These are phyloP conservation scores for Arctopsyche grandis DNA, from an alignment of 1,140 invertebrate species.

Conservation along the genomic window DNA sequence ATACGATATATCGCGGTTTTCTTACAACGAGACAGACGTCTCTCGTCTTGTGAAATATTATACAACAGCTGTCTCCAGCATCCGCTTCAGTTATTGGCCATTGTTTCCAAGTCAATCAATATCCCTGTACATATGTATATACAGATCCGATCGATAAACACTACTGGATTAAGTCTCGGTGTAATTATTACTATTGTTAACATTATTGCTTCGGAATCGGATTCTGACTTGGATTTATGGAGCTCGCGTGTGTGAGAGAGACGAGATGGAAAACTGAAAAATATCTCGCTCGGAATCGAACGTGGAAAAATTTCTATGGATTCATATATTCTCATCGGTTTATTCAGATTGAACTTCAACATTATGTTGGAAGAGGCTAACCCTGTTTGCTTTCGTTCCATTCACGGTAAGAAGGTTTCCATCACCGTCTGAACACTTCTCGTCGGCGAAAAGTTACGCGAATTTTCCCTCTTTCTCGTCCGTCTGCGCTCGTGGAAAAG, in stretches of 20 bases:
- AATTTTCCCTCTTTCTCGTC: neutral
- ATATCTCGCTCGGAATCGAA: neutral
- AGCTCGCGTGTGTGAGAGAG: no score
- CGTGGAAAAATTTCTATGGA: slow-evolving; percentile 22
- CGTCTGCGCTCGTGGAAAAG: no score
- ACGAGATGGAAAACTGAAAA: slow-evolving; percentile 11
- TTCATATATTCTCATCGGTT: slow-evolving; percentile 24
- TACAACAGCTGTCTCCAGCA: slow-evolving; percentile 14
- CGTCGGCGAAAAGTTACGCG: neutral
- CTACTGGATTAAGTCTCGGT: no score
- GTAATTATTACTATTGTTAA: no score
- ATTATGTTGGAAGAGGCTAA: slow-evolving; percentile 21
- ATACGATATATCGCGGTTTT: neutral
- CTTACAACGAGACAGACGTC: neutral
- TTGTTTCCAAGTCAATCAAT: neutral
- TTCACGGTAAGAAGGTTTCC: slow-evolving; percentile 21
- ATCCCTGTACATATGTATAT: neutral
- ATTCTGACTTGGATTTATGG: no score
- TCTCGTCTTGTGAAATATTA: slow-evolving; percentile 29
- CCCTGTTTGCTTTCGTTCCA: slow-evolving; percentile 15
- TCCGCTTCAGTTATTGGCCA: neutral
- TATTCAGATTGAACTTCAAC: slow-evolving; percentile 19
- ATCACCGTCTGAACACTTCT: neutral
- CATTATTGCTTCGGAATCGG: no score
- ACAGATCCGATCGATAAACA: neutral